phyloP scores from a whole-genome alignment of 2,888 invertebrate genomes.

The Apamea crenata region DNA sequence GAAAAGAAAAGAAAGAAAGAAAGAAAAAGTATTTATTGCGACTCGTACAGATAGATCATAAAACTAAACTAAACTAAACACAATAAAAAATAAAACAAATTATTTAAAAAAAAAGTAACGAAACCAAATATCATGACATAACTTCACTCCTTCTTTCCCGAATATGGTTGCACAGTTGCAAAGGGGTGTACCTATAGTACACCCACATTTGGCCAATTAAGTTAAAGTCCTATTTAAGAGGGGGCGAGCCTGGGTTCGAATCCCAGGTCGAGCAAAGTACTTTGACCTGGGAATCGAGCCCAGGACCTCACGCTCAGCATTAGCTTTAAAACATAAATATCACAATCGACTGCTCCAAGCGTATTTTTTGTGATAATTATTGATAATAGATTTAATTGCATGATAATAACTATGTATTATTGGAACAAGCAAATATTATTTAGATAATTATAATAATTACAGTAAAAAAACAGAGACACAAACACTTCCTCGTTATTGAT shows the following conservation, averaged over 20 bases:
- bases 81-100: no score
- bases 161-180: neutral
- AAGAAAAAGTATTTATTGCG: no score
- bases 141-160: neutral
- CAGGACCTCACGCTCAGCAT: neutral
- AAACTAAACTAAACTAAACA: no score
- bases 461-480: slow-evolving; percentile 41
- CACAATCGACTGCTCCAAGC: neutral
- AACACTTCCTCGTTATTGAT: slow-evolving; percentile 62
- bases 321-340: neutral
- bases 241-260: no score
- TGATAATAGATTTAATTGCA: neutral
- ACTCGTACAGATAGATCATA: no score
- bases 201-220: no score
- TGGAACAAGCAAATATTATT: slow-evolving; percentile 31
- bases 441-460: slow-evolving; percentile 27
- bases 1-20: no score
- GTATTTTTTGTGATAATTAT: neutral
- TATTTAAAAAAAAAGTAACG: no score
- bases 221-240: no score
- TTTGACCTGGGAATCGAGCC: neutral
- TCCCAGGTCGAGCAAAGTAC: no score
- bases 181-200: neutral
- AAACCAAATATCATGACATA: neutral
- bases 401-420: slow-evolving; percentile 1